These are phyloP conservation scores for Plagodis pulveraria DNA, from an alignment of 2,888 invertebrate species.

Conservation along the genomic window DNA sequence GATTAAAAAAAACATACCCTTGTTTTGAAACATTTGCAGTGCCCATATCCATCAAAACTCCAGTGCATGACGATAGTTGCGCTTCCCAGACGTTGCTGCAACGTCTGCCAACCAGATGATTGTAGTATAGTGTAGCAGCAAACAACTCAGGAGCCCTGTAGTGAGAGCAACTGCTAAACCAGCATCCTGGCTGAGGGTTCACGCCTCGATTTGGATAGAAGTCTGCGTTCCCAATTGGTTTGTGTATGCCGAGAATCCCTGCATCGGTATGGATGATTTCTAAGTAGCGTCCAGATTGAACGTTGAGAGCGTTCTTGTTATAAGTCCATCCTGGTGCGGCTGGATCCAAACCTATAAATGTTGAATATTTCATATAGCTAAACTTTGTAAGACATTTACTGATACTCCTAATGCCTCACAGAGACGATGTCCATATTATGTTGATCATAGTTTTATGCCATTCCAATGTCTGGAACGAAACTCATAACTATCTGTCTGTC, in stretches of 20 bases:
- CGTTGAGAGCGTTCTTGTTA: conserved; percentile 49
- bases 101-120: conserved; percentile 52
- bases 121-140: conserved; percentile 54
- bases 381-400: too few species aligned
- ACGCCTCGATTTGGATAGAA: conserved; percentile 70
- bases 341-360: conserved; percentile 58
- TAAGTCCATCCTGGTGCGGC: conserved; percentile 60
- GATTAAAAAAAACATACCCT: too few species aligned
- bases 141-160: conserved; percentile 55
- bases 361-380: background rate
- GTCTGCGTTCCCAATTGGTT: conserved; percentile 51
- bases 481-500: too few species aligned
- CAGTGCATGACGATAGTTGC: conserved; percentile 7
- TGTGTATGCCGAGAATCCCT: conserved; percentile 55
- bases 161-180: conserved; percentile 60
- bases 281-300: conserved; percentile 53
- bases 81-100: conserved; percentile 10
- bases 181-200: conserved; percentile 64
- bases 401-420: too few species aligned
- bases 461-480: too few species aligned
- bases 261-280: conserved; percentile 69
- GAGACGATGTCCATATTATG: too few species aligned
- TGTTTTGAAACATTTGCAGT: conserved; percentile 10
- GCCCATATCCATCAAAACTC: conserved; percentile 10
- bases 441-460: too few species aligned